Base-by-base conservation (phyloP, 1,140 invertebrate species). In the Limonius californicus region DNA sequence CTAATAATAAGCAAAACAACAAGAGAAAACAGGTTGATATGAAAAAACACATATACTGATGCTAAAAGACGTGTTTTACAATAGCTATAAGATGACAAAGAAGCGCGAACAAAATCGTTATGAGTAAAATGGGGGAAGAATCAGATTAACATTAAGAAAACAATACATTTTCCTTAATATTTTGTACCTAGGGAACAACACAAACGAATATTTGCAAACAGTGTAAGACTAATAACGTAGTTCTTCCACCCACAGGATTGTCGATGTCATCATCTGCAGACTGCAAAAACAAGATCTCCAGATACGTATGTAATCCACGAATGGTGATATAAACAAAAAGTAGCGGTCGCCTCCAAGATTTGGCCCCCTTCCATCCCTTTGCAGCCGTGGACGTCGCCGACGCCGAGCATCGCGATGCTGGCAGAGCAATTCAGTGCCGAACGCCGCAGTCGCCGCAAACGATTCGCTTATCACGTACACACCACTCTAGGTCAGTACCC, bases 381-480 rank as follows among this genome's bases (percentile, higher is more conserved):
- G n/a, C 12, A 55, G 6, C 20, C 19, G 23, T 57, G 55, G 39
- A 50, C 54, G 55, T n/a, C 53, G 39, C 47, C 54, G 61, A 62
- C 61, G 55, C 39, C 42, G 27, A 20, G 45, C 61, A 42, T 62
- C 61, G 39, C 16, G 54, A 61, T 50, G 59, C 59, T 23, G 19
- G 30, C 19, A 35, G 32, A 62, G 61, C 18, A 50, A 50, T 50
- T 61, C 42, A 62, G 61, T 62, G 43, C 39, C 55, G 61, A 57
- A 62, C 61, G 42, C 23, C 61, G n/a, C n/a, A 62, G 61, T 62
- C 61, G 61, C 61, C 61, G 61, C 61, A 62, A 57, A 57, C 61
- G 61, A 62, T 53, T 57, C 54, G 54, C 16, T 62, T 50, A 57
- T 43, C 53, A 55, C 45, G 45, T 50, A 50, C 45, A 50, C 45